Conservation (phyloP, 1,140 invertebrate genomes). For the Heliconius eleuchia region DNA sequence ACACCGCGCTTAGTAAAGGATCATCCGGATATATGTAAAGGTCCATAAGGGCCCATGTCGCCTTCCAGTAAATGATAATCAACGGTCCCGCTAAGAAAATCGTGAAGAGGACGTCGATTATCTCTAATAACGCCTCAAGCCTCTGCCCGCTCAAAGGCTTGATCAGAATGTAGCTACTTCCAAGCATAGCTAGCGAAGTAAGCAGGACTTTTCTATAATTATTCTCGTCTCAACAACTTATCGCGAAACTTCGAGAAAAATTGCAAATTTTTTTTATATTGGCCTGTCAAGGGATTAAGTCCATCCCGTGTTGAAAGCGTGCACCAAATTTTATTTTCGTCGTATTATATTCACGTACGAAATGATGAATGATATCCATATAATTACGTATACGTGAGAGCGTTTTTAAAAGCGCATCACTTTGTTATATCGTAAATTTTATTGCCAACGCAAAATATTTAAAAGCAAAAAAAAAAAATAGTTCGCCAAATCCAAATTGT, state of each 20-base stretch:
- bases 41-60: slow-evolving; percentile 48
- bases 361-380: slow-evolving; percentile 28
- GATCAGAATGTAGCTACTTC: slow-evolving; percentile 30
- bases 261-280: too few species aligned
- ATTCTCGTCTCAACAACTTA: neutral
- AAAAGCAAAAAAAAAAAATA: neutral
- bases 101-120: slow-evolving; percentile 43
- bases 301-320: neutral
- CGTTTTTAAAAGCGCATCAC: neutral
- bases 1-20: slow-evolving; percentile 36
- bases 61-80: slow-evolving; percentile 48
- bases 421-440: neutral
- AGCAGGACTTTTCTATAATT: neutral
- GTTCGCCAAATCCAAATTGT: neutral
- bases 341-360: slow-evolving; percentile 29
- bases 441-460: neutral
- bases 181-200: slow-evolving; percentile 37
- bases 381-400: neutral
- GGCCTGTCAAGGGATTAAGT: slow-evolving; percentile 16
- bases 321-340: slow-evolving; percentile 31
- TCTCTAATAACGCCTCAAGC: slow-evolving; percentile 38
- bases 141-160: slow-evolving; percentile 22
- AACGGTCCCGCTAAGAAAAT: slow-evolving; percentile 42
- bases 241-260: neutral
- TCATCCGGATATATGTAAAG: slow-evolving; percentile 47